phyloP scores from a whole-genome alignment of 35 echinoderm and acorn worm genomes.

The Ptychodera flava region DNA sequence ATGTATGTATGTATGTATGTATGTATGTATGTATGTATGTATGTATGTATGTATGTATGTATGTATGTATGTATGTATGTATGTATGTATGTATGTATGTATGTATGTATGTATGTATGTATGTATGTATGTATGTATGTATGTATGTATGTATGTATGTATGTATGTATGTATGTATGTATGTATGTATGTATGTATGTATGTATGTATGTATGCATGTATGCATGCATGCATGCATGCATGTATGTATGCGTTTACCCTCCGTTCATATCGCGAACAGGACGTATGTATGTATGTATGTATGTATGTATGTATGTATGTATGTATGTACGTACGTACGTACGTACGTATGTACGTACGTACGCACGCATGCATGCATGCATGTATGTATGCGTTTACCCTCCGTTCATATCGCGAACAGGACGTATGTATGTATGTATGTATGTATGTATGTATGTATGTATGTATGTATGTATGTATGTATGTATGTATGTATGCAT shows the following conservation, averaged over 20 bases:
- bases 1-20: slow-evolving; percentile 13
- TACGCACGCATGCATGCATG: slow-evolving; percentile 25
- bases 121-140: slow-evolving; percentile 49
- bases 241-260: not conserved
- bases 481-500: not conserved
- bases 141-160: slow-evolving; percentile 45
- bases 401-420: not conserved
- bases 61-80: slow-evolving; percentile 17
- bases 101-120: slow-evolving; percentile 47
- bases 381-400: slow-evolving; percentile 25
- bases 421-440: not conserved
- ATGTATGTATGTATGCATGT: too few species aligned
- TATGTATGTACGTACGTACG: slow-evolving; percentile 27
- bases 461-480: slow-evolving; percentile 2
- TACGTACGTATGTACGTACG: slow-evolving; percentile 29
- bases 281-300: slow-evolving; percentile 30
- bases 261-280: not conserved
- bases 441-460: not conserved
- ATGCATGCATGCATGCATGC: too few species aligned
- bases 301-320: slow-evolving; percentile 37
- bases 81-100: slow-evolving; percentile 31
- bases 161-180: not conserved
- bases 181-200: not conserved
- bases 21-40: slow-evolving; percentile 14
- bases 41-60: slow-evolving; percentile 16